Base-by-base conservation (phyloP, 2,113 vertebrate genomes). In the Thryonomys swinderianus region DNA sequence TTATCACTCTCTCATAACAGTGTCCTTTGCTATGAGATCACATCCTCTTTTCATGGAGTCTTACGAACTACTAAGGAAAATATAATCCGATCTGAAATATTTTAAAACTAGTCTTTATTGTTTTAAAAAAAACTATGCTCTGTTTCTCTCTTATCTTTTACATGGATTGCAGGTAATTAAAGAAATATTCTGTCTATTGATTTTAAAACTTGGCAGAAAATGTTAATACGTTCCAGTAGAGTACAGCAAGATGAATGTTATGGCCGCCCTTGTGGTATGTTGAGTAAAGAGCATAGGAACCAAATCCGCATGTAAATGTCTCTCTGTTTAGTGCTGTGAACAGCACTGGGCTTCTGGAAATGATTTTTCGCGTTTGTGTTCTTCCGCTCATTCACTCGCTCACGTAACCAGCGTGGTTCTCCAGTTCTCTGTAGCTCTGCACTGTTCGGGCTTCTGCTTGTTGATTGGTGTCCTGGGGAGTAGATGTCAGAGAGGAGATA, bases 231-330 rank as follows among this genome's bases (percentile, higher is more conserved):
- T 87, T 94, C 95, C 67, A 91, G 45, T 80, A 91, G 90, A 95
- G 48, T 93, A 7, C 17, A 85, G 3, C 34, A 89, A 96, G 94
- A 95, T 90, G 90, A 88, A 71, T 96, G 48, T 89, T 51, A 94
- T 86, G 85, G 83, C 45, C 45, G 55, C 37, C 13, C n/a, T 84
- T 40, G 18, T 71, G 62, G 30, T 48, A 42, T 88, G 23, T 86
- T 89, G 79, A 89, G 45, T 67, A 90, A 78, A 86, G n/a, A 81
- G 1, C 55, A 30, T 40, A 83, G 64, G 85, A 92, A 84, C 42
- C 1, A 69, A 84, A 80, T 88, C 94, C 73, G 87, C n/a, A 92
- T 67, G 10, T 42, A 21, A 84, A 12, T 71, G 5, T 79, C 76
- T 86, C n/a, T 9, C 67, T 17, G 88, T 90, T 92, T 69, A 61